phyloP scores from a whole-genome alignment of 1,140 invertebrate species.

The Rhyacophila brunnea region DNA sequence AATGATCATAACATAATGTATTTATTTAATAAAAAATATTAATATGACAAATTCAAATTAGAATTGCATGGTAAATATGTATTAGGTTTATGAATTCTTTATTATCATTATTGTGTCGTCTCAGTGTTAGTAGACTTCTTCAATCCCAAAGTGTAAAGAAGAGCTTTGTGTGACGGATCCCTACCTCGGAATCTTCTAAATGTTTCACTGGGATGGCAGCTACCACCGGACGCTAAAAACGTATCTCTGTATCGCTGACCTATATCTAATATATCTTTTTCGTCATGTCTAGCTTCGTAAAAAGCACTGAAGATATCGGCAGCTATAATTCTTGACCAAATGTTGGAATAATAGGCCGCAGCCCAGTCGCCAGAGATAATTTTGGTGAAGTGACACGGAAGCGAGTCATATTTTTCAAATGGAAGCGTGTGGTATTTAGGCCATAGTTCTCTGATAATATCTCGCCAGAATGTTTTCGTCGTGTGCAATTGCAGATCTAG shows the following conservation, averaged over 20 bases:
- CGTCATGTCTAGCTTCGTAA: conserved; percentile 61
- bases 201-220: conserved; percentile 74
- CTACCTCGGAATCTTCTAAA: conserved; percentile 88
- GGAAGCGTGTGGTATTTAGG: conserved; percentile 72
- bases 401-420: conserved; percentile 72
- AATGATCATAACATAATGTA: too few relatives aligned
- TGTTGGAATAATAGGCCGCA: conserved; percentile 72
- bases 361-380: conserved; percentile 71
- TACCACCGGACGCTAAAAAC: conserved; percentile 81
- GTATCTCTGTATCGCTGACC: conserved; percentile 79
- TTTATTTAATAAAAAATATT: too few relatives aligned
- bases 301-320: conserved; percentile 88
- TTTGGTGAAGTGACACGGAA: conserved; percentile 76
- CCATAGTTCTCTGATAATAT: conserved; percentile 75
- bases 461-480: conserved; percentile 75
- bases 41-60: too few relatives aligned
- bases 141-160: conserved; percentile 67
- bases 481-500: conserved; percentile 85
- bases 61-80: too few relatives aligned
- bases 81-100: too few relatives aligned
- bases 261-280: conserved; percentile 54
- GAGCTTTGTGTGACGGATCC: conserved; percentile 82
- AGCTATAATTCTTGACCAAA: conserved; percentile 85
- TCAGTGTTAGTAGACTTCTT: conserved; percentile 30
- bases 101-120: too few relatives aligned